Conservation (phyloP, 2,888 invertebrate genomes). For the Mesorhabditis sp. region DNA sequence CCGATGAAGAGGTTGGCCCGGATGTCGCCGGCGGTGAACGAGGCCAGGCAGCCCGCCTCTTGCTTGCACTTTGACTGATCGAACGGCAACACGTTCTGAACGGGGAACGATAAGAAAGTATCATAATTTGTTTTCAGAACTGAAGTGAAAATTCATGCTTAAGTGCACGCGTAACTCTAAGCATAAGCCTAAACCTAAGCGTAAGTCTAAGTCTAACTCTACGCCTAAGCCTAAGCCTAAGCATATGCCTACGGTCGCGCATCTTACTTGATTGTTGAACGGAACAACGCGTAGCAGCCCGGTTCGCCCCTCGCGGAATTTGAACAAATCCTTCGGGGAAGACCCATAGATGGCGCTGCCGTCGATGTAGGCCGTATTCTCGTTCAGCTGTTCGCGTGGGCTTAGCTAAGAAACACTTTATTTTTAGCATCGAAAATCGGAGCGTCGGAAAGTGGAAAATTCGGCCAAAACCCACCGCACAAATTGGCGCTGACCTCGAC, state of each 20-base stretch:
- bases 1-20: conserved; percentile 59
- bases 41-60: conserved; percentile 47
- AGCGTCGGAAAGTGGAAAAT: background rate
- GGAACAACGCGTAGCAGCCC: conserved; percentile 40
- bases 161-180: background rate
- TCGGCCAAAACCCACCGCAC: conserved; percentile 75
- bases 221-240: no score
- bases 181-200: background rate
- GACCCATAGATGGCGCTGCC: conserved; percentile 19
- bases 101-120: background rate
- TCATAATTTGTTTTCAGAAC: background rate
- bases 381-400: conserved; percentile 78
- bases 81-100: conserved; percentile 49
- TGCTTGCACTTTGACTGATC: conserved; percentile 49
- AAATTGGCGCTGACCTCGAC: conserved; percentile 81
- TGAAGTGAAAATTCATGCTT: background rate
- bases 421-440: no score
- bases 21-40: conserved; percentile 51
- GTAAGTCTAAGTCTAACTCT: no score
- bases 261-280: conserved; percentile 35
- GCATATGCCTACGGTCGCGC: background rate
- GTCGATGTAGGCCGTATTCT: conserved; percentile 82
- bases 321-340: conserved; percentile 59
- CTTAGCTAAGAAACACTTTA: conserved; percentile 69
- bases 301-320: conserved; percentile 54